Evolutionary conservation across 2,113 vertebrate species (phyloP).

Genomic region (Corvus moneduloides): DNA sequence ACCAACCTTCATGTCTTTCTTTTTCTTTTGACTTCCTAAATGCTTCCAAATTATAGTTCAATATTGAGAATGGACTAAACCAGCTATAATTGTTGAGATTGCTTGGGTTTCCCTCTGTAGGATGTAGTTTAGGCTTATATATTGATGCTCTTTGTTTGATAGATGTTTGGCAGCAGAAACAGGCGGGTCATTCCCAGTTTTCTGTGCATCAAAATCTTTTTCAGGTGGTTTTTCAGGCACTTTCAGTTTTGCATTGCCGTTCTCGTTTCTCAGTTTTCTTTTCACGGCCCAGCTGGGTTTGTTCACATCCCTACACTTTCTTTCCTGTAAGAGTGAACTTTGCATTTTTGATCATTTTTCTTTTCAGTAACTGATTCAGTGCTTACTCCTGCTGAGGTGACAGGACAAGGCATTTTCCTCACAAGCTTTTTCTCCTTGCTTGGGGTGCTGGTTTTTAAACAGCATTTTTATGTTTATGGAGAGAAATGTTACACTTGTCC

Average conservation of each 20-base stretch:
- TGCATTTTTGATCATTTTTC: fast-evolving
- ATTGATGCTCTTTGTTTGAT: fast-evolving
- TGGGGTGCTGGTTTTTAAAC: neutral
- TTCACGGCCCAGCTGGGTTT: neutral
- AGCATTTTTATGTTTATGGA: neutral
- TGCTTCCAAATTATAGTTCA: neutral
- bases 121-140: neutral
- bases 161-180: neutral
- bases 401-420: neutral
- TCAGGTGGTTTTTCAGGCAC: neutral
- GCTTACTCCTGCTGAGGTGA: neutral
- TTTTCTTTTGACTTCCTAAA: neutral
- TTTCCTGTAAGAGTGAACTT: neutral
- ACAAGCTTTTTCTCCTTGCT: neutral
- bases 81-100: neutral
- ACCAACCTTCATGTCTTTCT: neutral
- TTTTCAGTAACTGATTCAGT: neutral
- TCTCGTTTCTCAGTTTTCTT: neutral
- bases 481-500: neutral
- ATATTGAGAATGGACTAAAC: neutral
- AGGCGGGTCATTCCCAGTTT: neutral
- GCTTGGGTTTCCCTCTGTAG: neutral
- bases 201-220: neutral
- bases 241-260: neutral
- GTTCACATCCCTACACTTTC: neutral